Evolutionary conservation across 2,888 invertebrate genomes (phyloP).

Genomic region (Parnassius apollo): DNA sequence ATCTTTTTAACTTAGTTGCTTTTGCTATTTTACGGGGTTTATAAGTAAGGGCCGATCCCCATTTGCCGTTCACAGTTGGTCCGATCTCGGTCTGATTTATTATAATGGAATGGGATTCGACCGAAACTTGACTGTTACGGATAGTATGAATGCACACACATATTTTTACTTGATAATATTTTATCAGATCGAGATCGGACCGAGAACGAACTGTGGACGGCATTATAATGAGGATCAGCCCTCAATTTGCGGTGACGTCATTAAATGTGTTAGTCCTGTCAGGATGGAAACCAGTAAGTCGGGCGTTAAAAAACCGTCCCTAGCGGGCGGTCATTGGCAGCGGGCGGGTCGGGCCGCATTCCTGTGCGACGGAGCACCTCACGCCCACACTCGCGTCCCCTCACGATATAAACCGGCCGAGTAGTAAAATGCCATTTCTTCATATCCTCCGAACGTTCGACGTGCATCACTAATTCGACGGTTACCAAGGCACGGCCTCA

Average conservation of each 20-base stretch:
- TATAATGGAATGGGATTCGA: too few relatives aligned
- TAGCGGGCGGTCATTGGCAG: slow-evolving; percentile 78
- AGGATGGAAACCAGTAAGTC: slow-evolving; percentile 64
- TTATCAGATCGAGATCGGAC: too few relatives aligned
- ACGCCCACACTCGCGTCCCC: slow-evolving; percentile 61
- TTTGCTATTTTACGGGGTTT: too few relatives aligned
- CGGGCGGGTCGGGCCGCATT: slow-evolving; percentile 76
- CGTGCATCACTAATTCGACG: slow-evolving; percentile 39
- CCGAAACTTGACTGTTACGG: too few relatives aligned
- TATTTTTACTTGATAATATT: too few relatives aligned
- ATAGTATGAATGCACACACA: too few relatives aligned
- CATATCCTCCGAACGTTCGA: slow-evolving; percentile 37
- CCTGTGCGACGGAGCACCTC: slow-evolving; percentile 72
- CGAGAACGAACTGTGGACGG: too few relatives aligned
- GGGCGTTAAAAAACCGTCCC: slow-evolving; percentile 73
- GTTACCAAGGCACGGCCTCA: slow-evolving; percentile 44
- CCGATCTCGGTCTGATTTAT: too few relatives aligned
- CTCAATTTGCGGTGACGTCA: slow-evolving; percentile 23
- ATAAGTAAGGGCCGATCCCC: too few relatives aligned
- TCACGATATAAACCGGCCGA: slow-evolving; percentile 31
- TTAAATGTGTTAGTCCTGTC: slow-evolving; percentile 45
- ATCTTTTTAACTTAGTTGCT: too few relatives aligned
- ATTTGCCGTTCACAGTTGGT: too few relatives aligned
- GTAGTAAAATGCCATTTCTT: slow-evolving; percentile 36
- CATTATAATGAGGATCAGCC: not conserved